These are phyloP conservation scores for Ostrea denselamellosa DNA, from an alignment of 1,140 invertebrate species.

Conservation along the genomic window DNA sequence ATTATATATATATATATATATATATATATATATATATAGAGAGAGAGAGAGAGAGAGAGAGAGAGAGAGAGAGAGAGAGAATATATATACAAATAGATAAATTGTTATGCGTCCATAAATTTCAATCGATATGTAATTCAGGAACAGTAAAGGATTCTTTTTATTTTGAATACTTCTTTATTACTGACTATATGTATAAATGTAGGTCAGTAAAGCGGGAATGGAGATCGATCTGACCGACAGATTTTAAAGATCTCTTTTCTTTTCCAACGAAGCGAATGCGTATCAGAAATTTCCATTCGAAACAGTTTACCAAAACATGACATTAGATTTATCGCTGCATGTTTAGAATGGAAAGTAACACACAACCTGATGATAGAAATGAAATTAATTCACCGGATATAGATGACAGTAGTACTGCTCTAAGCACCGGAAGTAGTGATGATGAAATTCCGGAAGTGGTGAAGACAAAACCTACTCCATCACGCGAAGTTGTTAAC, in stretches of 20 bases:
- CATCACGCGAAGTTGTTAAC: neutral
- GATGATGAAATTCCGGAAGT: conserved; percentile 17
- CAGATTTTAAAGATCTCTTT: neutral
- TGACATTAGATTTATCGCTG: neutral
- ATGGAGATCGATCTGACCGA: neutral
- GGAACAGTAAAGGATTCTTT: too few relatives aligned
- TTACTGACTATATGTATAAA: too few relatives aligned
- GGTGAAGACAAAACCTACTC: neutral
- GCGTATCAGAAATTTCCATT: neutral
- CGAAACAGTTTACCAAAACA: neutral
- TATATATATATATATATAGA: too few relatives aligned
- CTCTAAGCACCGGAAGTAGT: neutral
- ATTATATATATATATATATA: too few relatives aligned
- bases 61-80: too few relatives aligned
- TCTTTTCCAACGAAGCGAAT: conserved; percentile 12
- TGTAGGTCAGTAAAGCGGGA: too few relatives aligned
- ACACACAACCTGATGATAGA: neutral
- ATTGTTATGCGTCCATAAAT: too few relatives aligned
- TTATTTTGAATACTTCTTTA: too few relatives aligned
- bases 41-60: too few relatives aligned
- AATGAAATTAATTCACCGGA: neutral
- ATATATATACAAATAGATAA: too few relatives aligned
- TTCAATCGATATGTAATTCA: too few relatives aligned
- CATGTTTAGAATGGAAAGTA: neutral
- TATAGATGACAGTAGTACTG: neutral